A percentile compares a stretch with the other conserved stretches of the same genome.
Evolutionary conservation across 2,888 invertebrate genomes (phyloP).

Genomic region (Scaptodrosophila latifasciaeformis): DNA sequence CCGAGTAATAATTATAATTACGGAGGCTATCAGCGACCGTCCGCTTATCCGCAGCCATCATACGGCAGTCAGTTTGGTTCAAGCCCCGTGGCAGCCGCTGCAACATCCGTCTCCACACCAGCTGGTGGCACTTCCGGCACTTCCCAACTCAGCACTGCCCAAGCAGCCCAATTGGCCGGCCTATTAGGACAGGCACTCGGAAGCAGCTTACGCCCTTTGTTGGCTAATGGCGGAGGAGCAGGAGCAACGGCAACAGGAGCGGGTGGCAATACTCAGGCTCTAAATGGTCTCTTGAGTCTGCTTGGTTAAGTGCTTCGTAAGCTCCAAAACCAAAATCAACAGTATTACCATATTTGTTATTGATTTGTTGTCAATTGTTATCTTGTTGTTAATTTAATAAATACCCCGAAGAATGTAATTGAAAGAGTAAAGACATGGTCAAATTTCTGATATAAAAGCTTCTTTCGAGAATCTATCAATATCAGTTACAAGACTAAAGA

Average conservation of each 20-base stretch:
- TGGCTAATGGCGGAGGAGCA: constrained; percentile 46
- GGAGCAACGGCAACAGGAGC: constrained; percentile 25
- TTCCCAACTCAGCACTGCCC: constrained; percentile 38
- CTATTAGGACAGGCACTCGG: constrained; percentile 65
- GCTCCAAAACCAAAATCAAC: too few relatives aligned
- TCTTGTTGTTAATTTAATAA: background rate
- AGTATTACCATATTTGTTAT: constrained; percentile 21
- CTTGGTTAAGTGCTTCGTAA: constrained; percentile 39
- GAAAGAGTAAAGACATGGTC: too few relatives aligned
- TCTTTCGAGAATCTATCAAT: too few relatives aligned
- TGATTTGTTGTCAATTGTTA: background rate
- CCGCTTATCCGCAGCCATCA: background rate
- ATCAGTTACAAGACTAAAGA: too few relatives aligned
- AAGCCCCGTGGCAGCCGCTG: background rate
- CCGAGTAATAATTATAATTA: constrained; percentile 35
- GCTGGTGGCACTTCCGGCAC: constrained; percentile 11
- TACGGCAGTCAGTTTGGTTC: background rate
- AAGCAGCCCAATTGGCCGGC: constrained; percentile 63
- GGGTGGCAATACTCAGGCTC: constrained; percentile 41
- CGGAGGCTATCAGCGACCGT: constrained; percentile 47
- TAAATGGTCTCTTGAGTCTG: constrained; percentile 39
- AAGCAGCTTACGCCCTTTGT: constrained; percentile 57
- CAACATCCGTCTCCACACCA: background rate
- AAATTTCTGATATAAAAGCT: too few relatives aligned
- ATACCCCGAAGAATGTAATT: too few relatives aligned